Conservation (phyloP, 2,113 vertebrate genomes). For the Grus americana region DNA sequence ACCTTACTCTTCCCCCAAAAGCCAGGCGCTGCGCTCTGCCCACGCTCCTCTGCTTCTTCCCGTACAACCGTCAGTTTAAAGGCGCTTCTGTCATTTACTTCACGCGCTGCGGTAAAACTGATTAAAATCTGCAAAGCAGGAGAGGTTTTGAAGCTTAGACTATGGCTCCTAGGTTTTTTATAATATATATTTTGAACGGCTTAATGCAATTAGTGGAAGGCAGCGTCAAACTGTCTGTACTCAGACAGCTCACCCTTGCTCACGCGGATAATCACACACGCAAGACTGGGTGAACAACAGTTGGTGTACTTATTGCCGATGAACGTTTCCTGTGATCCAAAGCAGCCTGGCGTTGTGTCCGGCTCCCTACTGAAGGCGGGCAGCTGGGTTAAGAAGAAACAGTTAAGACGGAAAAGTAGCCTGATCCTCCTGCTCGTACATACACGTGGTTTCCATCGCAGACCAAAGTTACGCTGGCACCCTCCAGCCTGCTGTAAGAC, state of each 20-base stretch:
- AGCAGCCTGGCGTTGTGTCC: background rate
- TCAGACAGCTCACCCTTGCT: background rate
- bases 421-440: background rate
- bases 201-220: background rate
- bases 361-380: background rate
- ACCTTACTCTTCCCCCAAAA: background rate
- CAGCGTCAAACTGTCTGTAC: background rate
- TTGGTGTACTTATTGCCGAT: background rate
- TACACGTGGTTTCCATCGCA: background rate
- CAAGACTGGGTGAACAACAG: background rate
- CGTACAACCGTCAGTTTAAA: background rate
- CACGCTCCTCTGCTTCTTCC: background rate
- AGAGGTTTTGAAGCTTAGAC: background rate
- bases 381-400: background rate
- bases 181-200: background rate
- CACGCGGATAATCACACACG: background rate
- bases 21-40: background rate
- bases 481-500: background rate
- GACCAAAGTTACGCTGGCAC: background rate
- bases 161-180: background rate
- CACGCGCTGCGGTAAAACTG: rapidly evolving
- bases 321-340: background rate
- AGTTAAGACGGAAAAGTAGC: background rate
- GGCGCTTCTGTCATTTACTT: background rate
- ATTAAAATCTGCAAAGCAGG: background rate